Percentiles rank a stretch among this genome's conserved stretches.
These are phyloP conservation scores for Agonopterix alstromeriana DNA, from an alignment of 2,888 invertebrate genomes.

Conservation along the genomic window DNA sequence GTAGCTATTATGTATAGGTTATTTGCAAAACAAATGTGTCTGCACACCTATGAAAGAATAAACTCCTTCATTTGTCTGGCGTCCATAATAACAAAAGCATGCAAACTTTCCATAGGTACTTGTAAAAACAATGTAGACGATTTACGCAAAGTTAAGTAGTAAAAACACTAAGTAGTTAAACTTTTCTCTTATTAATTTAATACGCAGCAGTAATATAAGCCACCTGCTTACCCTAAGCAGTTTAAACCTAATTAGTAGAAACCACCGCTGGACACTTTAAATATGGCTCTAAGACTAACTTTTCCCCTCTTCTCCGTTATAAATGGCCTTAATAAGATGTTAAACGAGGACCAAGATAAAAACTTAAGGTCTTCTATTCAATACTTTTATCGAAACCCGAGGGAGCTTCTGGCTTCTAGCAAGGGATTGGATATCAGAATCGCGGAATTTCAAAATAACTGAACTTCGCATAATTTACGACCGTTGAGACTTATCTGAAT, in stretches of 20 bases:
- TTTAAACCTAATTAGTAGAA: constrained; percentile 3
- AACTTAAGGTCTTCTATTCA: constrained; percentile 14
- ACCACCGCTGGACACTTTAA: constrained; percentile 5
- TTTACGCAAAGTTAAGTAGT: no score
- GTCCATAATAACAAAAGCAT: no score
- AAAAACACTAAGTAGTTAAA: no score
- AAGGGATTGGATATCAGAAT: constrained; percentile 16
- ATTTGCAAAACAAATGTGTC: no score
- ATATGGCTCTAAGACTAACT: constrained; percentile 7
- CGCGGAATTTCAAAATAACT: constrained; percentile 11
- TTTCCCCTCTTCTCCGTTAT: constrained; percentile 12
- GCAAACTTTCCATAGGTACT: no score
- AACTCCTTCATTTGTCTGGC: no score
- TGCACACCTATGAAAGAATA: no score
- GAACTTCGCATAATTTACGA: constrained; percentile 1
- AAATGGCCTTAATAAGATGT: constrained; percentile 26
- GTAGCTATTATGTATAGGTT: no score
- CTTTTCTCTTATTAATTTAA: no score
- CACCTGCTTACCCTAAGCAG: not conserved
- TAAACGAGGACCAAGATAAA: constrained; percentile 26
- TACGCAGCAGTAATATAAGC: no score
- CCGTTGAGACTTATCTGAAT: constrained; percentile 1
- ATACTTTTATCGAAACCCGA: constrained; percentile 5
- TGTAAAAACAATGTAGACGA: no score
- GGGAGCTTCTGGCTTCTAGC: constrained; percentile 17